A percentile compares a stretch with the other conserved stretches of the same genome.
These are phyloP conservation scores for Mixornis gularis DNA, from an alignment of 2,113 vertebrate species.

Conservation along the genomic window DNA sequence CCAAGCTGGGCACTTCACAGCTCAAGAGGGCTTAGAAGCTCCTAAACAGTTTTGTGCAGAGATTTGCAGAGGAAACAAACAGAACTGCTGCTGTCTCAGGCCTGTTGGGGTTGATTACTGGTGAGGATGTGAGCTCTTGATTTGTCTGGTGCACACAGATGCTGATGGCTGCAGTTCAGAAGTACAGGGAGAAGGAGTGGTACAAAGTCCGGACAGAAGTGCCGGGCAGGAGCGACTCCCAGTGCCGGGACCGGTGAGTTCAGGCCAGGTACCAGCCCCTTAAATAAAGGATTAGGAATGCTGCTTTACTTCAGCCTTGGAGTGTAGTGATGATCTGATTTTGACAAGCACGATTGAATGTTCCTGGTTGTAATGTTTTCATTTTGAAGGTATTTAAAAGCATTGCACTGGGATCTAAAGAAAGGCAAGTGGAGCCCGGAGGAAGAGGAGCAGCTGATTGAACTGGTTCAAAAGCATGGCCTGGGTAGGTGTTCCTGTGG, in stretches of 20 bases:
- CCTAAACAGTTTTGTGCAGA: background rate
- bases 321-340: background rate
- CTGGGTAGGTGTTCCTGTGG: conserved; percentile 70
- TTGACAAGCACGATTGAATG: background rate
- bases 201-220: conserved; percentile 86
- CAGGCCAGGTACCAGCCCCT: background rate
- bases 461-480: conserved; percentile 81
- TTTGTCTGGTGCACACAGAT: conserved; percentile 63
- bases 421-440: conserved; percentile 80
- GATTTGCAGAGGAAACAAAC: background rate
- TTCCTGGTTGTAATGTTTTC: background rate
- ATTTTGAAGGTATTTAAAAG: conserved; percentile 80
- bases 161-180: conserved; percentile 80
- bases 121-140: background rate
- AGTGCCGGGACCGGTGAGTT: conserved; percentile 84
- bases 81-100: background rate
- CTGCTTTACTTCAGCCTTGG: background rate
- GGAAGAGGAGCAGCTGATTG: conserved; percentile 75
- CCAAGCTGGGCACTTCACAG: background rate
- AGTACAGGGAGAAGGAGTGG: conserved; percentile 81
- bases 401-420: conserved; percentile 74
- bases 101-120: background rate
- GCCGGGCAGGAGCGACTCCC: conserved; percentile 82
- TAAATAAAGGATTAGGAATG: background rate
- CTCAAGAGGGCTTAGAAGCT: background rate